Evolutionary conservation across 2,113 vertebrate genomes (phyloP).

Genomic region (Conger conger): DNA sequence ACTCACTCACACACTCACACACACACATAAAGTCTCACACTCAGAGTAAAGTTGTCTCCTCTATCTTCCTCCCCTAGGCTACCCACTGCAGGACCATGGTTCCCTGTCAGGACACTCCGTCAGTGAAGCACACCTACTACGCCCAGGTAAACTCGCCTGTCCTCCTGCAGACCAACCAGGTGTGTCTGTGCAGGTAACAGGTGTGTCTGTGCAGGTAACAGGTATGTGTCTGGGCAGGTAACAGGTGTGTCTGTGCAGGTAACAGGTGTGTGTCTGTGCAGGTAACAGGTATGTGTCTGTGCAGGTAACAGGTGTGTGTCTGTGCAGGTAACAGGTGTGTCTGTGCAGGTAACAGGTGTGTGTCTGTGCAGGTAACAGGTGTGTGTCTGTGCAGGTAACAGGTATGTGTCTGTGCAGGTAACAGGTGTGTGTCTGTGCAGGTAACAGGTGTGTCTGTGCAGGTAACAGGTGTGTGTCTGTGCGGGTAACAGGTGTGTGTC

Average conservation of each 20-base stretch:
- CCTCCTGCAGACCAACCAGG: not conserved
- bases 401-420: not conserved
- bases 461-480: constrained; percentile 53
- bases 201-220: too few species aligned
- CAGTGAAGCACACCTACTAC: constrained; percentile 90
- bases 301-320: not conserved
- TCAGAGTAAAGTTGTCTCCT: too few species aligned
- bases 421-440: constrained; percentile 19
- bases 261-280: not conserved
- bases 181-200: not conserved
- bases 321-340: too few species aligned
- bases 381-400: too few species aligned
- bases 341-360: too few species aligned
- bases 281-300: not conserved
- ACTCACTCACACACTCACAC: too few species aligned
- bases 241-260: too few species aligned
- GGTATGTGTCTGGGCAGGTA: too few species aligned
- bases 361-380: too few species aligned
- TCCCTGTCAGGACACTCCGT: constrained; percentile 93
- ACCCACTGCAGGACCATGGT: constrained; percentile 91
- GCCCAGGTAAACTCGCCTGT: constrained; percentile 76
- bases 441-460: constrained; percentile 41
- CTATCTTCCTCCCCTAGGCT: constrained; percentile 66
- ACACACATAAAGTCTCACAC: too few species aligned
- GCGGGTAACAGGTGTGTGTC: too few species aligned